Percentiles rank a stretch among this genome's conserved stretches.
Conservation (phyloP, 1,140 invertebrate species). For the Ceratina calcarata region DNA sequence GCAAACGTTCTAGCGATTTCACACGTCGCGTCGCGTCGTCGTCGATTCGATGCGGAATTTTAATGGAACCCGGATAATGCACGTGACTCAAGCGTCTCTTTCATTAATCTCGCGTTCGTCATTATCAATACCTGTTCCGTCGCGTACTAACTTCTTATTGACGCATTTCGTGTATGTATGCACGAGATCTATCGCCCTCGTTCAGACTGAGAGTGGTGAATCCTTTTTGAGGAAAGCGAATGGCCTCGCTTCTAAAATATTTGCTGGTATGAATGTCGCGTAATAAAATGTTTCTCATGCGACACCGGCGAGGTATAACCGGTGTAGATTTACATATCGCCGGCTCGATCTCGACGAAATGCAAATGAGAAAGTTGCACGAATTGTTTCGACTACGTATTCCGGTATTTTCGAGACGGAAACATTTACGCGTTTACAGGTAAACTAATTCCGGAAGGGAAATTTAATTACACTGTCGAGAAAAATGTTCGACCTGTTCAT, state of each 20-base stretch:
- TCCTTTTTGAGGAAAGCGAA: background rate
- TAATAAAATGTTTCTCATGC: slow-evolving; percentile 34
- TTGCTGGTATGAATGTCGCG: background rate
- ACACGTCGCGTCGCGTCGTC: background rate
- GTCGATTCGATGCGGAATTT: background rate
- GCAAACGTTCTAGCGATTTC: slow-evolving; percentile 11
- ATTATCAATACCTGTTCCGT: background rate
- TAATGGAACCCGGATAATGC: background rate
- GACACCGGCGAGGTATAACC: slow-evolving; percentile 10
- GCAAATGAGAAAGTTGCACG: slow-evolving; percentile 20
- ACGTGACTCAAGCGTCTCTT: background rate
- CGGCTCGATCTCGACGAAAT: slow-evolving; percentile 26
- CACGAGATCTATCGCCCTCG: too few species aligned
- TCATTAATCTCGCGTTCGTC: background rate
- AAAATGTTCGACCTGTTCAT: too few species aligned
- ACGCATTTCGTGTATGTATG: background rate
- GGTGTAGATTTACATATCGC: slow-evolving; percentile 34
- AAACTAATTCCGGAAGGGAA: slow-evolving; percentile 1
- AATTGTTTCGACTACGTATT: slow-evolving; percentile 25
- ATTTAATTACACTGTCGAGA: background rate
- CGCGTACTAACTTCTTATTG: background rate
- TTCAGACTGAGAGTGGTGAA: background rate
- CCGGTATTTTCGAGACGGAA: background rate
- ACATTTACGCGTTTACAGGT: background rate
- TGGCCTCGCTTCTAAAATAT: slow-evolving; percentile 3